Conservation (phyloP, 2,797 vertebrate species). For the Calcarius lapponicus region DNA sequence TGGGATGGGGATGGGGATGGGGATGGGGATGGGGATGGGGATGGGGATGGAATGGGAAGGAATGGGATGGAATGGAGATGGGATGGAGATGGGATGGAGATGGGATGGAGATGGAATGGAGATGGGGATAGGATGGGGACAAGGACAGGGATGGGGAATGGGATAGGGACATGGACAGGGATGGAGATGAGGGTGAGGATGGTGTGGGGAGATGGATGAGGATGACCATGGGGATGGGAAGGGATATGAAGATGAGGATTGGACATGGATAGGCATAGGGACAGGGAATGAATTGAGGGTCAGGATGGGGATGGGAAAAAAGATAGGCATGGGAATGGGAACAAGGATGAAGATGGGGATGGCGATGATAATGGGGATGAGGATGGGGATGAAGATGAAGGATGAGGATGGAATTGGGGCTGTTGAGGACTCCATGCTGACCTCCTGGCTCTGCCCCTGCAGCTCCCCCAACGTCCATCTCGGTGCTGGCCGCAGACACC, state of each 20-base stretch:
- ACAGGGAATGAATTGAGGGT: background rate
- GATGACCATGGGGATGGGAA: no score
- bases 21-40: no score
- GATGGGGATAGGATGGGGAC: no score
- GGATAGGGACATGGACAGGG: background rate
- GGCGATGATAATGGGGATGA: rapidly evolving
- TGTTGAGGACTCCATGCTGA: rapidly evolving
- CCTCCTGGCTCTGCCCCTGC: background rate
- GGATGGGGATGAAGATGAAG: rapidly evolving
- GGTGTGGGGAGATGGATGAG: background rate
- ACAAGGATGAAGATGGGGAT: background rate
- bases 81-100: no score
- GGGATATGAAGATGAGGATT: background rate
- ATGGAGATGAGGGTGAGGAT: background rate
- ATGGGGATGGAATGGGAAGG: no score
- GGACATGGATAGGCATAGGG: rapidly evolving
- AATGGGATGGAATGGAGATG: no score
- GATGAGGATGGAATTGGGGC: rapidly evolving
- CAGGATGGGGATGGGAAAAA: rapidly evolving
- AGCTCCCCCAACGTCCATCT: constrained; percentile 93
- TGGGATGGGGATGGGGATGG: no score
- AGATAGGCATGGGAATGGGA: no score
- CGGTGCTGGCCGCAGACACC: constrained; percentile 85
- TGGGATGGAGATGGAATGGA: no score
- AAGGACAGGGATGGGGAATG: no score